phyloP scores from a whole-genome alignment of 2,888 invertebrate genomes.

The Philereme transversata region DNA sequence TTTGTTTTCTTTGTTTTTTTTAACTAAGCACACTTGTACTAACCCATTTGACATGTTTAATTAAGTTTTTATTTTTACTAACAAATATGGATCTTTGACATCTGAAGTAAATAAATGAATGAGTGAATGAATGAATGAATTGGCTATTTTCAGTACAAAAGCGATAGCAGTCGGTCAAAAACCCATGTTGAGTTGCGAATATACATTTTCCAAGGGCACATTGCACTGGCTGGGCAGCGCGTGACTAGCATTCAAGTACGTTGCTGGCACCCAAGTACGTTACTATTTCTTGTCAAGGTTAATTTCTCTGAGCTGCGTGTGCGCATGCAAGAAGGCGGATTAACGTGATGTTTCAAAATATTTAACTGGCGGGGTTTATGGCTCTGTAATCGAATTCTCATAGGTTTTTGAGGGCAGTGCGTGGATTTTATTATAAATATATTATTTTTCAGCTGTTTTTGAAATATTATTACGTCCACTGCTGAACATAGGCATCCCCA shows the following conservation, averaged over 20 bases:
- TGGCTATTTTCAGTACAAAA: too few species aligned
- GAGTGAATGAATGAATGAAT: too few species aligned
- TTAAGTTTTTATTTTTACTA: too few species aligned
- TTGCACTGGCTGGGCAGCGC: conserved; percentile 33
- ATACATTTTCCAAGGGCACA: conserved; percentile 41
- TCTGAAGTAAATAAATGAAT: too few species aligned
- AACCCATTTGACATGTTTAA: too few species aligned
- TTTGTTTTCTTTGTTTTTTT: too few species aligned
- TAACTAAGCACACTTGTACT: too few species aligned
- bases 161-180: conserved; percentile 11
- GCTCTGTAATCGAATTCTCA: conserved; percentile 24
- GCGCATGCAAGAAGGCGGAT: conserved; percentile 18
- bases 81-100: too few species aligned
- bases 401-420: conserved; percentile 6
- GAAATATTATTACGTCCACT: too few species aligned
- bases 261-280: background rate
- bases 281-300: conserved; percentile 39
- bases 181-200: conserved; percentile 32
- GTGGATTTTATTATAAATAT: background rate
- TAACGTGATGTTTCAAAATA: conserved; percentile 18
- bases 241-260: conserved; percentile 36
- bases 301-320: conserved; percentile 38
- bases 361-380: conserved; percentile 21
- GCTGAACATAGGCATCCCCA: too few species aligned
- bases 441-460: too few species aligned